Evolutionary conservation across 2,113 vertebrate genomes (phyloP), one percentile per base, ranked within the genome.

Genomic region (Phalacrocorax carbo): DNA sequence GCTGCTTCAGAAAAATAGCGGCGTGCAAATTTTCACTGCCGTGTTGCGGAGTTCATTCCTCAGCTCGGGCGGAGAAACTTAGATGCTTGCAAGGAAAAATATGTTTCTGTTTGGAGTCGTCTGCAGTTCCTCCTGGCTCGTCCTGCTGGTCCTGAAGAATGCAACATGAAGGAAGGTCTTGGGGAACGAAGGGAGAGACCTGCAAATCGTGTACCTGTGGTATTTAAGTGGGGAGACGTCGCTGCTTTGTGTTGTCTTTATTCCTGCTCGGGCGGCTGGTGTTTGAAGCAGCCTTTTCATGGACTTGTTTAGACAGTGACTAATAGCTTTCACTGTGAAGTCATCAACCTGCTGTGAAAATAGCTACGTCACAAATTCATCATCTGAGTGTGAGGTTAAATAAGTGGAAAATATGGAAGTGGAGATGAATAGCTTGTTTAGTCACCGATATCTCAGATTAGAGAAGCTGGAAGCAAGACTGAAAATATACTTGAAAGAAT

Each of bases 151-250:
- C 64, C 57, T 80, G 82, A 91, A 93, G 75, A 93, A 15, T 2
- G 1, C 44, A 90, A 30, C 54, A 55, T 48, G 54, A 90, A 77
- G 42, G 26, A 90, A 91, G 40, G 26, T 64, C 32, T 9, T 5
- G 1, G 70, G 46, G 40, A 81, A 32, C 1, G 2, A 60, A 87
- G 48, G n/a, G 80, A 65, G 75, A 90, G 73, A 49, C 51, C 42
- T n/a, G 60, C 54, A 83, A 81, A 68, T 57, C 0, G 3, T 32
- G 27, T 55, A 5, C 27, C 9, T 0, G 0, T 66, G 58, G 20
- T 61, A 46, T 90, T 93, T 80, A 73, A 77, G 16, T 7, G 58
- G 32, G 9, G 18, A 71, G 62, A 83, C 13, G 10, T 90, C 65
- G 20, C 34, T 88, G 71, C 54, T 90, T 44, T 86, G 14, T 65